Percentiles rank a stretch among this genome's conserved stretches.
phyloP scores from a whole-genome alignment of 2,888 invertebrate genomes.

The Apoderus coryli region DNA sequence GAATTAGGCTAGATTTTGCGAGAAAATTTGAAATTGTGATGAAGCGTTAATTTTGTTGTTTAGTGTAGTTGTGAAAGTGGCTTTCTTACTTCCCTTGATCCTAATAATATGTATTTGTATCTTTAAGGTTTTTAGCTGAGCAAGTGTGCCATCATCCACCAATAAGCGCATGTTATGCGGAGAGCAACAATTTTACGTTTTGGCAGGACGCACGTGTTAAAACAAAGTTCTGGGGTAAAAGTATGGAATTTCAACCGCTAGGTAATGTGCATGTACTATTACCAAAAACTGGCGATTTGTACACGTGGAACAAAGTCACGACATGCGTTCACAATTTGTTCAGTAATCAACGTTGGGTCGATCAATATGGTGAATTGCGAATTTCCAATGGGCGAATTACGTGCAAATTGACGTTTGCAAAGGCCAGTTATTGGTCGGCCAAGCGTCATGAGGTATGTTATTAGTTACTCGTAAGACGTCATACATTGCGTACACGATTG shows the following conservation, averaged over 20 bases:
- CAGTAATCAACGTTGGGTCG: conserved; percentile 72
- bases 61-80: no score
- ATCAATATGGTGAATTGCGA: conserved; percentile 71
- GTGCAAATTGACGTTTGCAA: conserved; percentile 67
- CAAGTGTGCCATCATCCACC: conserved; percentile 82
- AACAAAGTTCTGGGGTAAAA: conserved; percentile 84
- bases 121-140: conserved; percentile 49
- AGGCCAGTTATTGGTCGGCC: conserved; percentile 66
- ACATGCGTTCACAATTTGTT: conserved; percentile 77
- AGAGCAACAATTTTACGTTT: conserved; percentile 59
- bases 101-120: no score
- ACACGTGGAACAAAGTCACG: conserved; percentile 68
- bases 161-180: conserved; percentile 66
- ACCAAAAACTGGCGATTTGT: conserved; percentile 49
- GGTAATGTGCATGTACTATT: conserved; percentile 52
- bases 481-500: no score
- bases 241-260: conserved; percentile 76
- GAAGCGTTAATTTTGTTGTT: no score
- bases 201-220: conserved; percentile 76
- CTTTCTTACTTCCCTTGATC: no score
- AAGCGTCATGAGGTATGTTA: conserved; percentile 54
- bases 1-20: no score
- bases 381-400: conserved; percentile 49
- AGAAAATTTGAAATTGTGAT: no score
- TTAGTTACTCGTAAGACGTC: no score